Evolutionary conservation across 2,113 vertebrate genomes (phyloP).

Genomic region (Hiodon alosoides): DNA sequence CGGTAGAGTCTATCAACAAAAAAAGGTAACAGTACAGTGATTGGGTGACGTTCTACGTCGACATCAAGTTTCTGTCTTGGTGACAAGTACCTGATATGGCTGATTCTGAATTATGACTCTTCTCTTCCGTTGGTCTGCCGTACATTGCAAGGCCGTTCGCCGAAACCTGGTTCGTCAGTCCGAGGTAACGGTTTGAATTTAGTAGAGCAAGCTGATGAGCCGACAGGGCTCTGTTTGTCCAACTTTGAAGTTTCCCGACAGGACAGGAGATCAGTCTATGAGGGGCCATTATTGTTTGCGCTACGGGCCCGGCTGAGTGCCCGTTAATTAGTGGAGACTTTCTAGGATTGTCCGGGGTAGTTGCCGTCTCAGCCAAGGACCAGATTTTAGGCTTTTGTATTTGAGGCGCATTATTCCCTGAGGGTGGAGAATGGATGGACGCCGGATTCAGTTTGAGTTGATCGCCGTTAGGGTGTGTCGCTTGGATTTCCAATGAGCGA

Average conservation of each 20-base stretch:
- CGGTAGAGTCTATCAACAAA: background rate
- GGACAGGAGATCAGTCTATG: conserved; percentile 91
- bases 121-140: conserved; percentile 71
- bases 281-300: conserved; percentile 58
- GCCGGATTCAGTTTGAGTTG: conserved; percentile 64
- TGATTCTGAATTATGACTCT: conserved; percentile 72
- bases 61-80: conserved; percentile 57
- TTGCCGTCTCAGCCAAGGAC: conserved; percentile 96
- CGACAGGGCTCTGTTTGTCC: conserved; percentile 85
- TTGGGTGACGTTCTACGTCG: background rate
- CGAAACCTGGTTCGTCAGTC: conserved; percentile 72
- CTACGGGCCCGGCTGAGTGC: conserved; percentile 52
- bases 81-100: conserved; percentile 81
- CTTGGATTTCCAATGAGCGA: conserved; percentile 59
- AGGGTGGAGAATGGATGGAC: conserved; percentile 68
- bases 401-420: conserved; percentile 67
- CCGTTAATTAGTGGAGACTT: conserved; percentile 71
- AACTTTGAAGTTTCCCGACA: conserved; percentile 86
- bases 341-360: conserved; percentile 92
- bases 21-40: background rate
- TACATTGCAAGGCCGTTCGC: conserved; percentile 69
- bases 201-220: conserved; percentile 83
- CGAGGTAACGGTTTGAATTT: conserved; percentile 85
- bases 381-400: conserved; percentile 93
- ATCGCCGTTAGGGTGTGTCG: conserved; percentile 53